These are phyloP conservation scores for Unio pictorum DNA, from an alignment of 2,888 invertebrate species.

Conservation along the genomic window DNA sequence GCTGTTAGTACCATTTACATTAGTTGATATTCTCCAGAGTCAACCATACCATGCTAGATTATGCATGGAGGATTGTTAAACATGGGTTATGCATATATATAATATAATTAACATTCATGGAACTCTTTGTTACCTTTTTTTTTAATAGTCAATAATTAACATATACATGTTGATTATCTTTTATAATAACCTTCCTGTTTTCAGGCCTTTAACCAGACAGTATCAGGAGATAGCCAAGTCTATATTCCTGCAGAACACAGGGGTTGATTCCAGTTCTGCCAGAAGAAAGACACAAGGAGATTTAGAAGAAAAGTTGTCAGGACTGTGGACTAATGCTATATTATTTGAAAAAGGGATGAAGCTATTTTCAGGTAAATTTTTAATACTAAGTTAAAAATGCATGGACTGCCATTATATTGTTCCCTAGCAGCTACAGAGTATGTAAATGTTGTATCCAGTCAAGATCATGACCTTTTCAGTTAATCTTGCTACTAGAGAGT, in stretches of 20 bases:
- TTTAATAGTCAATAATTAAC: not conserved
- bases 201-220: conserved; percentile 66
- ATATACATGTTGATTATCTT: not conserved
- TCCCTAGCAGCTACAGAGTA: no score
- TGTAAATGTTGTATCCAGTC: no score
- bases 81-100: no score
- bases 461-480: no score
- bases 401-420: not conserved
- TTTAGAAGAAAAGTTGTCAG: conserved; percentile 87
- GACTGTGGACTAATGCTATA: conserved; percentile 74
- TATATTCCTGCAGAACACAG: conserved; percentile 82
- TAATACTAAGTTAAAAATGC: not conserved
- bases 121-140: no score
- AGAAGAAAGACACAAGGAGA: conserved; percentile 84
- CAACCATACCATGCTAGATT: no score
- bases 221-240: conserved; percentile 79
- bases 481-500: no score
- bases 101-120: no score
- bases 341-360: conserved; percentile 72
- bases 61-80: no score
- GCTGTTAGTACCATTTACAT: no score
- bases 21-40: no score
- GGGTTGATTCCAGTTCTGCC: conserved; percentile 78
- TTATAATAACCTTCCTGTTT: conserved; percentile 4
- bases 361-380: conserved; percentile 64